Percentiles rank a stretch among this genome's conserved stretches.
These are phyloP conservation scores for Chinchilla lanigera DNA, from an alignment of 2,113 vertebrate genomes.

Conservation along the genomic window DNA sequence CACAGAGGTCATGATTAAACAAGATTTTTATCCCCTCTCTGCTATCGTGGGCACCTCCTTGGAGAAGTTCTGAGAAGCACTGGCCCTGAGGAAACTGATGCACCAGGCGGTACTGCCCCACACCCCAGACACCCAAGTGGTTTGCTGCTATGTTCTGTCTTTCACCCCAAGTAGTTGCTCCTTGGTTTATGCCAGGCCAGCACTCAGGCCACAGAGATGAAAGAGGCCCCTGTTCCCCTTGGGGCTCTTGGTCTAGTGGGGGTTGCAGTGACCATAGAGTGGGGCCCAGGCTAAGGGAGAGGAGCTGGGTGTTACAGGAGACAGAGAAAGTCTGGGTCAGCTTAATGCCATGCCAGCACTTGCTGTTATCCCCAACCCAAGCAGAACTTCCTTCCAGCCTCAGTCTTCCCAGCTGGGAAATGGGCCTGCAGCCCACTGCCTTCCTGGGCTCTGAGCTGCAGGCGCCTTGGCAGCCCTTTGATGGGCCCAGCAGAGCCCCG, in stretches of 20 bases:
- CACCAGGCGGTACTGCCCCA: background rate
- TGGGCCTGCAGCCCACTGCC: background rate
- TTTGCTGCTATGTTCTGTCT: background rate
- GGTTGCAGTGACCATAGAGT: accelerated
- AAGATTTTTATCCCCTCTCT: background rate
- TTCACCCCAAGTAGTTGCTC: background rate
- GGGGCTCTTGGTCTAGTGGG: background rate
- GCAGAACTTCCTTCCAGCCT: background rate
- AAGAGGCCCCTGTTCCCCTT: background rate
- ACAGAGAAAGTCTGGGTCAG: background rate
- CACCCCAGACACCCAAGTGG: background rate
- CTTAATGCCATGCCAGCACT: background rate
- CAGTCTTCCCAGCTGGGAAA: background rate
- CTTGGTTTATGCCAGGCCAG: background rate
- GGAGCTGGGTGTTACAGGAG: background rate
- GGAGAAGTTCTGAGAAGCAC: background rate
- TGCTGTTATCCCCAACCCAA: background rate
- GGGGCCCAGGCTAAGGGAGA: background rate
- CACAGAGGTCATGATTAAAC: background rate
- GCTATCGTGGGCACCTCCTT: background rate
- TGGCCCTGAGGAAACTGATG: background rate
- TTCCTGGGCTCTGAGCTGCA: background rate
- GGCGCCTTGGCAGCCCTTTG: background rate
- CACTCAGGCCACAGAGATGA: background rate
- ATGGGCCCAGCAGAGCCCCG: background rate